These are phyloP conservation scores for Apocheima hispidaria DNA, from an alignment of 2,888 invertebrate genomes.

Conservation along the genomic window DNA sequence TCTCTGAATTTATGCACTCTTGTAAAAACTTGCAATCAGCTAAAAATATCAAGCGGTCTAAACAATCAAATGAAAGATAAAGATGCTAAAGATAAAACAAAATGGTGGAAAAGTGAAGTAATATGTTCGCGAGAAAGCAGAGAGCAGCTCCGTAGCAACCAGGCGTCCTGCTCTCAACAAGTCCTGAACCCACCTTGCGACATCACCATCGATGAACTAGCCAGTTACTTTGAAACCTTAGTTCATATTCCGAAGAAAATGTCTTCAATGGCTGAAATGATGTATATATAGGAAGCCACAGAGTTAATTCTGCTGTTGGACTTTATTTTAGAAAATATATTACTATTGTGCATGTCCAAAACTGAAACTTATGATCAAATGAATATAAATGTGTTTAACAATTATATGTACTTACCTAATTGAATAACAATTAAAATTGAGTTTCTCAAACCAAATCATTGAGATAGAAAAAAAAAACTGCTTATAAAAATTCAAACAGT, in stretches of 20 bases:
- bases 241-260: constrained; percentile 99
- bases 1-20: constrained; percentile 71
- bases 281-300: constrained; percentile 92
- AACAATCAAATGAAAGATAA: constrained; percentile 47
- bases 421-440: not conserved
- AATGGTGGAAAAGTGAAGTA: constrained; percentile 70
- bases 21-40: constrained; percentile 77
- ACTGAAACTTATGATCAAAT: constrained; percentile 18
- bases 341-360: constrained; percentile 3
- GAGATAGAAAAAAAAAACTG: not conserved
- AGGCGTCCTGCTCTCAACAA: constrained; percentile 91
- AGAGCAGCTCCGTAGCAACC: constrained; percentile 61
- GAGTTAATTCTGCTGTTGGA: constrained; percentile 5
- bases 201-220: constrained; percentile 97
- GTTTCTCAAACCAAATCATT: not conserved
- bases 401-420: not conserved
- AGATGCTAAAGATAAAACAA: constrained; percentile 54
- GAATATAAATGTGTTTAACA: not conserved
- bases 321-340: constrained; percentile 4
- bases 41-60: constrained; percentile 68
- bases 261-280: constrained; percentile 99
- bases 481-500: not conserved
- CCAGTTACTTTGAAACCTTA: constrained; percentile 97
- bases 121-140: constrained; percentile 52
- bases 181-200: constrained; percentile 91